phyloP scores from a whole-genome alignment of 2,888 invertebrate genomes.

The Pseudoips prasinana region DNA sequence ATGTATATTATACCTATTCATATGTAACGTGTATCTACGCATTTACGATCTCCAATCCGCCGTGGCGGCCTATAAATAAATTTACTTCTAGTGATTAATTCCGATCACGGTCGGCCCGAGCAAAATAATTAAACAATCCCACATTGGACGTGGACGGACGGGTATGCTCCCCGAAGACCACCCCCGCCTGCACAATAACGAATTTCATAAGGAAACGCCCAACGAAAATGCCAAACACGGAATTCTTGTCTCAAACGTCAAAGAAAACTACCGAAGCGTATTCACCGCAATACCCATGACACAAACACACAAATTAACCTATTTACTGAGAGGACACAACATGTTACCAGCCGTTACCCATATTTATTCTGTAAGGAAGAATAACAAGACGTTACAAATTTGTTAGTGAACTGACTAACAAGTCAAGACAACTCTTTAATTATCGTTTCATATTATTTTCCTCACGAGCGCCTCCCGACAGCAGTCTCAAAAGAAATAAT shows the following conservation, averaged over 20 bases:
- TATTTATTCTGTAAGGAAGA: too few relatives aligned
- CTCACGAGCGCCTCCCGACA: slow-evolving; percentile 40
- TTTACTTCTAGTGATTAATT: slow-evolving; percentile 63
- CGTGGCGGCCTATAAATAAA: slow-evolving; percentile 48
- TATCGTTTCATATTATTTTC: slow-evolving; percentile 53
- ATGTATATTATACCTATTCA: too few relatives aligned
- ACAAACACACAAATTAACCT: slow-evolving; percentile 29
- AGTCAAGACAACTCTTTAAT: slow-evolving; percentile 23
- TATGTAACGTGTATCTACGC: too few relatives aligned
- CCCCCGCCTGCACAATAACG: slow-evolving; percentile 51
- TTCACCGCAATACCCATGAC: slow-evolving; percentile 23
- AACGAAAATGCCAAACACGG: slow-evolving; percentile 39
- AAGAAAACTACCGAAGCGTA: slow-evolving; percentile 35
- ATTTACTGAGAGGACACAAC: slow-evolving; percentile 8
- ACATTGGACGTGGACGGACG: slow-evolving; percentile 50
- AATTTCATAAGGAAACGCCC: slow-evolving; percentile 55
- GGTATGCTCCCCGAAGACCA: slow-evolving; percentile 51
- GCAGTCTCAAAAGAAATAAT: slow-evolving; percentile 67
- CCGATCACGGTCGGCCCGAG: slow-evolving; percentile 63
- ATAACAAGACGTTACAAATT: slow-evolving; percentile 1
- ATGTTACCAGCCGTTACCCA: neutral
- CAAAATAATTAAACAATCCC: slow-evolving; percentile 78
- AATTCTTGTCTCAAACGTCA: slow-evolving; percentile 41
- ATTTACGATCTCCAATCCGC: slow-evolving; percentile 8
- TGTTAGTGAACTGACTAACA: slow-evolving; percentile 2